phyloP scores from a whole-genome alignment of 2,797 vertebrate genomes.

The Thalassophryne amazonica region DNA sequence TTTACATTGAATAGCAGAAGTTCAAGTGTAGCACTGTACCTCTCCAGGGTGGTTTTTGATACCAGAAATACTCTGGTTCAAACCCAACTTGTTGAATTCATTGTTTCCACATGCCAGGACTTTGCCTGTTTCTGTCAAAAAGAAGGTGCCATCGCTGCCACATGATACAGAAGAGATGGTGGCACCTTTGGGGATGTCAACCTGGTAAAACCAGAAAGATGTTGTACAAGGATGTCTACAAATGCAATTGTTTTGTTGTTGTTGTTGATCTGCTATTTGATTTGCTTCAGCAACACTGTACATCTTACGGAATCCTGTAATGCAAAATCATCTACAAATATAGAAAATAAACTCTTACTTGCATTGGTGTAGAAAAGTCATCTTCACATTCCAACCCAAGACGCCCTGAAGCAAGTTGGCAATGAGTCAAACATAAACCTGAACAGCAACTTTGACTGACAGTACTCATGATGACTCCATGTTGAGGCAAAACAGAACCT shows the following conservation, averaged over 20 bases:
- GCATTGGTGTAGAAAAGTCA: constrained; percentile 91
- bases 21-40: constrained; percentile 46
- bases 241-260: neutral
- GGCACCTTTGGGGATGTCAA: constrained; percentile 90
- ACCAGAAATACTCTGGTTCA: constrained; percentile 93
- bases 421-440: too few species aligned
- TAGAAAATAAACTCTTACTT: constrained; percentile 78
- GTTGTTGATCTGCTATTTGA: too few species aligned
- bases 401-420: constrained; percentile 84
- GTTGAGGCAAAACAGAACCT: constrained; percentile 29
- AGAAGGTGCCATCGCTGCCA: constrained; percentile 92
- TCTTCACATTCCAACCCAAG: constrained; percentile 97
- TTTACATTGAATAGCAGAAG: neutral
- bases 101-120: constrained; percentile 97
- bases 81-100: constrained; percentile 95
- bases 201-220: constrained; percentile 66
- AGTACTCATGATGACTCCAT: neutral
- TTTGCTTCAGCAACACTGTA: neutral
- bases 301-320: neutral
- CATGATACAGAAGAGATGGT: constrained; percentile 88
- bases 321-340: too few species aligned
- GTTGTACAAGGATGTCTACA: neutral
- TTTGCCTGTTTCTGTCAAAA: constrained; percentile 92
- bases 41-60: constrained; percentile 88
- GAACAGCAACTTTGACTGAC: neutral